Base-by-base conservation (phyloP, 2,888 invertebrate species). In the Sisyra nigra region DNA sequence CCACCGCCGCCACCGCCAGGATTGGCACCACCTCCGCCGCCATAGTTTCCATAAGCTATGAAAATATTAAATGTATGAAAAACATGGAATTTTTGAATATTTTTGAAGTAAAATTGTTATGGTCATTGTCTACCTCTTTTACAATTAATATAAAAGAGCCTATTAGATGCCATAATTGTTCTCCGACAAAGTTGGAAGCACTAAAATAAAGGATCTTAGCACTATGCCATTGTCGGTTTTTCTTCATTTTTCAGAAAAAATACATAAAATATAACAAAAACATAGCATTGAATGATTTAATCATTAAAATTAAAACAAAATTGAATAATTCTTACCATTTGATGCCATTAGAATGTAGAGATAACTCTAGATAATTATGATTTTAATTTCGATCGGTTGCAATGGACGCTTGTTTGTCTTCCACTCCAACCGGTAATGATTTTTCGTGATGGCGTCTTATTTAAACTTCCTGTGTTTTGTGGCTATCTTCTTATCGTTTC, bases 1-100 rank as follows among this genome's bases (percentile, higher is more conserved):
- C 44, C 46, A 30, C 30, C 19, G 31, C 32, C 32, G 8, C 31
- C 31, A 6, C 41, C 31, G 11, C 52, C 24, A 3, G 24, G 24
- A 24, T 24, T 24, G 24, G 24, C 24, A 24, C 24, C 52, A 17
- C 50, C 48, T 14, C 51, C 49, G 11, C 51, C 47, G 13, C 53
- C 54, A 47, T 46, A 48, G 41, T 41, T 50, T 39, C 49, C 48
- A 45, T 52, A 52, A 15, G 50, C 51, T 43, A 45, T 46, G 41
- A 40, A 44, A 19, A 11, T n/a, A n/a, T n/a, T n/a, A 33, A 2
- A 18, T 11, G 7, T 14, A 19, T 9, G 14, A 42, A 15, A 39
- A 19, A 39, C 10, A 9, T 38, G 13, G 19, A 18, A 9, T 18
- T 38, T 17, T 18, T 19, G 19, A 38, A 35, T 14, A 15, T 19